These are phyloP conservation scores for Pandemis heparana DNA, from an alignment of 2,888 invertebrate genomes.

Conservation along the genomic window DNA sequence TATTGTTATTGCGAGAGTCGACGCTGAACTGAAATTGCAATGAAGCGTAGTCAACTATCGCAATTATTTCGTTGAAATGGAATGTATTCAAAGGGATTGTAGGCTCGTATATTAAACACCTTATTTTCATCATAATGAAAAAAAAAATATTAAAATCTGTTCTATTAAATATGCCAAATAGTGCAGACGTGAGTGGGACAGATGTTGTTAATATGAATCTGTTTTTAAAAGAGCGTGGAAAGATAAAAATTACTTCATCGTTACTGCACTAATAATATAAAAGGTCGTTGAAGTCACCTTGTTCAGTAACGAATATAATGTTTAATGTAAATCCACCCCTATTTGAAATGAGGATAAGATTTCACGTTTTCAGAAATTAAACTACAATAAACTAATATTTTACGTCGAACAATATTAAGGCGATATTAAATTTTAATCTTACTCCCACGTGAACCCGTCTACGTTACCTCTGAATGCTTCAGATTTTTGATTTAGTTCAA, in stretches of 20 bases:
- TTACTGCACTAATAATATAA: neutral
- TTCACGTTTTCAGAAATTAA: neutral
- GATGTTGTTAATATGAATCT: too few relatives aligned
- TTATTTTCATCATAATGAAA: neutral
- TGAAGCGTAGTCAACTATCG: constrained; percentile 12
- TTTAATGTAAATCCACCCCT: neutral
- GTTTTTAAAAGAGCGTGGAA: too few relatives aligned
- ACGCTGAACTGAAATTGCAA: constrained; percentile 10
- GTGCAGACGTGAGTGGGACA: too few relatives aligned
- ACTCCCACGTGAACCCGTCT: neutral
- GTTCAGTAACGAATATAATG: neutral
- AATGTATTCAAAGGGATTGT: constrained; percentile 6
- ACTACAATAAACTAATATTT: neutral
- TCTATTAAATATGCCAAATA: too few relatives aligned
- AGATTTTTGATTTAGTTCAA: too few relatives aligned
- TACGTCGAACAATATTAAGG: neutral
- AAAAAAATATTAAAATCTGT: too few relatives aligned
- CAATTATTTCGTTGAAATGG: constrained; percentile 12
- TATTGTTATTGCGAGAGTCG: neutral
- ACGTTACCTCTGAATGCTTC: too few relatives aligned
- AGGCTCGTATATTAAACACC: neutral
- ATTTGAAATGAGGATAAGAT: neutral
- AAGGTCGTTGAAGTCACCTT: neutral
- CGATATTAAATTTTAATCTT: neutral
- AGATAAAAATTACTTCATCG: neutral